Evolutionary conservation across 2,888 invertebrate genomes (phyloP), one percentile per base, ranked within the genome.

Genomic region (Spisula subtruncata): DNA sequence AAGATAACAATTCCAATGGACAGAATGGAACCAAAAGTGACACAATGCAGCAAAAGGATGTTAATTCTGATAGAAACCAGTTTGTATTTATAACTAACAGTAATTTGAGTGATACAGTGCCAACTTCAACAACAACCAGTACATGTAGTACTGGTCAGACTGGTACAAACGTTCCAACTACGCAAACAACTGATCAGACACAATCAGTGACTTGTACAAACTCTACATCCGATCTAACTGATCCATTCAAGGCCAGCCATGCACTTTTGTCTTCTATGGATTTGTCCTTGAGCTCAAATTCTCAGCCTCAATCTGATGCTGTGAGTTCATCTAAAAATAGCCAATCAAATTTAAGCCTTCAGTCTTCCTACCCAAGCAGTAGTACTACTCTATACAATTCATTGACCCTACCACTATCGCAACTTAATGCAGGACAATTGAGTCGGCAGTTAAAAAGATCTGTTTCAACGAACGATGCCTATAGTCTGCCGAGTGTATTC

Each of bases 201-300:
- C 46, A 54, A 6, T 41, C 81, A 81, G 35, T 35, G 14, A 75
- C 14, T 12, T 75, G 35, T 75, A 35, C 32, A 14, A 81, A 81
- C 20, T 18, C 48, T 10, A n/a, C 79, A 18, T 20, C 54, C 6
- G 85, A 85, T 25, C 10, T 85, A 20, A 5, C 85, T 12, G 91
- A 91, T 75, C 88, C 91, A 29, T 91, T 88, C 54, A 56, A 87
- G 32, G 71, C 91, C 75, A 91, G 91, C 83, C 91, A 89, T 87
- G 81, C 85, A 18, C 79, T 89, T 25, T 82, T 91, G 25, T 54
- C 89, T 29, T 85, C 89, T n/a, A 48, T 91, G 46, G 83, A 86
- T 81, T n/a, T 56, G 35, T 41, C 83, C 20, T 83, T 51, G 60
- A 81, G 20, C 88, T 66, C 81, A 32, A 14, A n/a, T 79, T 51